Conservation (phyloP, 2,888 invertebrate species). For the Caenorhabditis imperialis region DNA sequence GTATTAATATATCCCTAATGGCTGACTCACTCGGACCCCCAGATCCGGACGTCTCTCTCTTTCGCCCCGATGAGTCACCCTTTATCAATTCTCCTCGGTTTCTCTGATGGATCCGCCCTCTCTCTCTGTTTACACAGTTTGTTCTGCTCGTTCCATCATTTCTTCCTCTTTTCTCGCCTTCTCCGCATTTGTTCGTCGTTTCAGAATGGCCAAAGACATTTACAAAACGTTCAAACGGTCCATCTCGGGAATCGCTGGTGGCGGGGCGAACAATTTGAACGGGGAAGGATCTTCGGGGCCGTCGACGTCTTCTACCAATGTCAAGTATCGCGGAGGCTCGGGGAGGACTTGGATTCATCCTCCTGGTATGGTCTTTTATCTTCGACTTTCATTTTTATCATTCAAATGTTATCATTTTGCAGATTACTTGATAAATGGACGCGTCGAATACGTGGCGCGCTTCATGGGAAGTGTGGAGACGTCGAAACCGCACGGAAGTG, state of each 20-base stretch:
- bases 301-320: conserved; percentile 20
- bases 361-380: conserved; percentile 59
- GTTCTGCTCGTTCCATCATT: conserved; percentile 5
- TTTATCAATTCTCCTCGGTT: background rate
- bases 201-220: conserved; percentile 66
- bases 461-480: conserved; percentile 95
- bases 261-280: conserved; percentile 13
- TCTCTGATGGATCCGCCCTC: no score
- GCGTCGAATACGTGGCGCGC: conserved; percentile 97
- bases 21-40: no score
- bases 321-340: conserved; percentile 62
- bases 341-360: conserved; percentile 74
- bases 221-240: conserved; percentile 74
- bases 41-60: no score
- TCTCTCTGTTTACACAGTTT: conserved; percentile 10
- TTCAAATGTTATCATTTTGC: conserved; percentile 78
- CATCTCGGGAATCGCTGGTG: conserved; percentile 63
- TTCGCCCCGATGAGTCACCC: background rate
- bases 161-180: conserved; percentile 2
- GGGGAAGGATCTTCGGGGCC: conserved; percentile 39
- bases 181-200: no score
- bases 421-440: conserved; percentile 92
- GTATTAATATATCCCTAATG: no score
- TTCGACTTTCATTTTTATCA: background rate
- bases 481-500: conserved; percentile 96